These are phyloP conservation scores for Pinctada fucata DNA, from an alignment of 2,888 invertebrate genomes.

Conservation along the genomic window DNA sequence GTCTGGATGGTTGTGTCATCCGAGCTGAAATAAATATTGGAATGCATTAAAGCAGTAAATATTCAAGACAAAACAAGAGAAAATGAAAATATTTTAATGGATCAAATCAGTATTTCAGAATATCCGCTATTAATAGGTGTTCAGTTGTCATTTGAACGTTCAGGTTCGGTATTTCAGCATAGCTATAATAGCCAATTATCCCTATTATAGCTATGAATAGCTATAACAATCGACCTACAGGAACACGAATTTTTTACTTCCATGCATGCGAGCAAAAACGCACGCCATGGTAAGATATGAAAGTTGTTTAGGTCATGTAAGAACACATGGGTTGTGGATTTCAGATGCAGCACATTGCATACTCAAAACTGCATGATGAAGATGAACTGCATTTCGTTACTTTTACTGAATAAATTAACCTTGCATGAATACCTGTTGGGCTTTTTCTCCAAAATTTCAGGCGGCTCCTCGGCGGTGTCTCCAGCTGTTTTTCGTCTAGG, in stretches of 20 bases:
- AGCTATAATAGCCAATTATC: neutral
- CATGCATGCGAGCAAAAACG: neutral
- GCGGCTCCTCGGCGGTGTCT: neutral
- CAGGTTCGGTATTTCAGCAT: slow-evolving; percentile 3
- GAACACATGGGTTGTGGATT: neutral
- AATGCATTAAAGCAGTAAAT: no score
- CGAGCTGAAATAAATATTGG: no score
- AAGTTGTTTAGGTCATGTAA: neutral
- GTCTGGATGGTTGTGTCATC: no score
- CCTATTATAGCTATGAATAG: neutral
- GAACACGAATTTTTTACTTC: neutral
- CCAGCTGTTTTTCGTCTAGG: neutral
- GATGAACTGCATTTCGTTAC: neutral
- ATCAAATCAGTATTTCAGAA: no score
- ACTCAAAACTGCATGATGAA: neutral
- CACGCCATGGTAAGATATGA: neutral
- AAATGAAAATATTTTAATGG: no score
- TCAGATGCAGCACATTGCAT: neutral
- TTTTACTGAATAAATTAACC: neutral
- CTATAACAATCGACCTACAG: neutral
- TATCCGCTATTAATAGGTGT: no score
- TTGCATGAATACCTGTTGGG: neutral
- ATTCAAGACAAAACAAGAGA: no score
- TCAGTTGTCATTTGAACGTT: no score
- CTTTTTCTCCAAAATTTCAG: neutral